Evolutionary conservation across 1,140 invertebrate species (phyloP), one percentile per base, ranked within the genome.

Genomic region (Medauroidea extradentata): DNA sequence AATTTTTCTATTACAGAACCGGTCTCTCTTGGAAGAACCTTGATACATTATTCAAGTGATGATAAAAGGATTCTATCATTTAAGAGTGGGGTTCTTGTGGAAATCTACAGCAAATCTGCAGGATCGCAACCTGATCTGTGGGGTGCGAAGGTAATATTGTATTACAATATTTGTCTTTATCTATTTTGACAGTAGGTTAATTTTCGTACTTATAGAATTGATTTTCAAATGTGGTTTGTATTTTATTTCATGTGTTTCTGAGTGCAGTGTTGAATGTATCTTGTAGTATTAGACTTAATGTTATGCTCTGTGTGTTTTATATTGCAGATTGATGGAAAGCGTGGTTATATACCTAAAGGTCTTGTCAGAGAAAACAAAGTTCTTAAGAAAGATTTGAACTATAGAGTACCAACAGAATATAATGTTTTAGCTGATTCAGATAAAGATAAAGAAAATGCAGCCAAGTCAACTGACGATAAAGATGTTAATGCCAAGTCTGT

Each of bases 91-190:
- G 66, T 73, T n/a, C 75, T 84, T 2, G 82, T 88, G 1, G 79
- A 70, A 53, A 79, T 91, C 59, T 84, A 77, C 59, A 90, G 88
- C 70, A 91, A 90, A 75, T 81, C 82, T 61, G 85, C 85, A 68
- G 87, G 86, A 21, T 77, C 65, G 2, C 80, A 85, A 63, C 68
- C 65, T 7, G 82, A 85, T 61, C 71, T 90, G 55, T 91, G 89
- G 87, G 88, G 84, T 64, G 85, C 84, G 21, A 81, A 84, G 76
- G 80, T 81, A 77, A 51, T 65, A 50, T 53, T 54, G n/a, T n/a
- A n/a, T n/a, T n/a, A n/a, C n/a, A n/a, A n/a, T n/a, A n/a, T n/a
- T n/a, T n/a, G n/a, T n/a, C n/a, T n/a, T n/a, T n/a, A n/a, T n/a
- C n/a, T n/a, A n/a, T n/a, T n/a, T n/a, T n/a, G n/a, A n/a, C n/a